Base-by-base conservation (phyloP, 2,113 vertebrate species). In the Garra rufa region DNA sequence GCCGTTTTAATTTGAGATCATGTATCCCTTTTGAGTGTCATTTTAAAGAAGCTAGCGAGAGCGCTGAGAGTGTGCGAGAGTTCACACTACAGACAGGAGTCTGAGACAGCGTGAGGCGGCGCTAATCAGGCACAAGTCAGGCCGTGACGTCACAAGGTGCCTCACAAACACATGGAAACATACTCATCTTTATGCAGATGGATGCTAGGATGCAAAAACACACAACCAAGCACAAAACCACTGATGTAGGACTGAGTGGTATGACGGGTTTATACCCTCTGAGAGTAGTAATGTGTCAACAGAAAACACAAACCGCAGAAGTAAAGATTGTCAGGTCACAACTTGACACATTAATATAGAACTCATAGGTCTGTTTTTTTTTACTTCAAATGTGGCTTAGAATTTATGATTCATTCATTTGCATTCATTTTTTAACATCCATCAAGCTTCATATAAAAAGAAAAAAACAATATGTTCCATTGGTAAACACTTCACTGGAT, bases 1-100 rank as follows among this genome's bases (percentile, higher is more conserved):
- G 85, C 81, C 38, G 84, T 83, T 87, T 83, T 83, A 87, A 86
- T 85, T 82, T 83, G 24, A 85, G 73, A 78, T 74, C 61, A 80
- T 81, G 76, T 85, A 83, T 85, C 71, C 44, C 73, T 87, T 87
- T 80, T 69, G 52, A 87, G 81, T 44, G 65, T 55, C 67, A 87
- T 81, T 87, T 84, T 76, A 84, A 74, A 82, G 76, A 24, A 75
- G 76, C 70, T 63, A 26, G 19, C 26, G 43, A 34, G 24, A 50
- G 70, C 9, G 6, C 14, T n/a, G 48, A 21, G 43, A 19, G 8
- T 48, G 48, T 69, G 52, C 6, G 15, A 82, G 73, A 80, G 69
- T 41, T 85, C 69, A 85, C 52, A 59, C 67, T 57, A 28, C 63
- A 71, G 19, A 15, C 57, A 65, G 19, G 55, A 59, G 34, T 73